Percentiles rank a stretch among this genome's conserved stretches.
Conservation (phyloP, 1,140 invertebrate genomes). For the Papilio glaucus region DNA sequence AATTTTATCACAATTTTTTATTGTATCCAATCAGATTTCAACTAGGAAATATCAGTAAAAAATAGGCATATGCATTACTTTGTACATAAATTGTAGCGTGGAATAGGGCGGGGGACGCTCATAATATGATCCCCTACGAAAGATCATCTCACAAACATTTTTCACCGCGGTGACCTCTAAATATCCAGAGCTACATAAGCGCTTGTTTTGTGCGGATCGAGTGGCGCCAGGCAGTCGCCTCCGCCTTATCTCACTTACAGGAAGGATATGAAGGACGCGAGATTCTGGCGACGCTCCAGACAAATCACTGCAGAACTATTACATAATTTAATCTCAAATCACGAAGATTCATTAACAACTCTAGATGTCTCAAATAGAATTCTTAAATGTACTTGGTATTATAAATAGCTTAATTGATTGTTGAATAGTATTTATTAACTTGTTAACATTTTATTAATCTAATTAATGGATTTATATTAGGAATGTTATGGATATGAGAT, state of each 20-base stretch:
- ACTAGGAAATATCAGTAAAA: neutral
- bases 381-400: neutral
- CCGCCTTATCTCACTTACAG: slow-evolving; percentile 46
- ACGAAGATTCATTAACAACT: slow-evolving; percentile 46
- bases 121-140: slow-evolving; percentile 1
- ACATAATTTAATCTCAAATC: slow-evolving; percentile 47
- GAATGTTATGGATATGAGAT: too few species aligned
- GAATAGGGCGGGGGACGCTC: neutral
- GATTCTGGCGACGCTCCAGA: slow-evolving; percentile 57
- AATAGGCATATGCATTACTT: neutral
- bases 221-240: slow-evolving; percentile 51
- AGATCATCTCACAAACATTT: slow-evolving; percentile 13
- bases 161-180: slow-evolving; percentile 45
- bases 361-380: slow-evolving; percentile 18
- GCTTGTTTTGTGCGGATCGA: slow-evolving; percentile 28
- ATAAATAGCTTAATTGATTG: too few species aligned
- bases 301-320: slow-evolving; percentile 53
- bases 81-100: neutral
- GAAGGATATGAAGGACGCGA: slow-evolving; percentile 60
- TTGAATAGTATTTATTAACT: too few species aligned
- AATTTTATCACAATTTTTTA: too few species aligned
- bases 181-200: slow-evolving; percentile 39
- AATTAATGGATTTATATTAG: too few species aligned
- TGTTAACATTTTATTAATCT: too few species aligned
- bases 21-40: too few species aligned